Base-by-base conservation (phyloP, 2,113 vertebrate species). In the Pomatorhinus ruficollis region DNA sequence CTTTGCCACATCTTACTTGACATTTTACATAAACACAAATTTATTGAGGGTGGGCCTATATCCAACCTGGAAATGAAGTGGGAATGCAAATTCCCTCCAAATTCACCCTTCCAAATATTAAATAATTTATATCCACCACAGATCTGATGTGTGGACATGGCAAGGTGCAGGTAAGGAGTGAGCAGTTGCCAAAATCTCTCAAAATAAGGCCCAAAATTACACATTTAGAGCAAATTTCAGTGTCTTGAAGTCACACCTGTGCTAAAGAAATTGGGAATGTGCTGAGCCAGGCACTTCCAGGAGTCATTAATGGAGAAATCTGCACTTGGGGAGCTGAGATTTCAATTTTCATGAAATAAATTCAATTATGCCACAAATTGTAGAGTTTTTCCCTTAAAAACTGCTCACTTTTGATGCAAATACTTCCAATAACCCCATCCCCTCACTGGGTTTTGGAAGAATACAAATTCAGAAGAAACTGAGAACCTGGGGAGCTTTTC, bases 351-450 rank as follows among this genome's bases (percentile, higher is more conserved):
- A 44, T 3, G 9, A 39, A 50, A 39, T 2, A 50, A 39, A 79
- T 40, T 35, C 23, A 22, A 45, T 50, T 42, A 6, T 9, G 39
- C 12, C 64, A 18, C 64, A 24, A 80, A 20, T 0, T 18, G 25
- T 2, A 31, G 33, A 0, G 0, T 33, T 65, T 20, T 23, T 1
- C 16, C 28, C 79, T 39, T 37, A 69, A 63, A 90, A n/a, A 17
- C 4, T 7, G 57, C 23, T 65, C 53, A 18, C 9, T 86, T 80
- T 22, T 31, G 16, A 61, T 3, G 27, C 17, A 69, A 76, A 79
- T 33, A n/a, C 6, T 61, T 39, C n/a, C 69, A 60, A 5, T 9
- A 65, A 83, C 47, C 19, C 52, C 57, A 39, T 45, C 59, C 74
- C 49, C 47, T 70, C 56, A 23, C 2, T 57, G 60, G 53, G 56